These are phyloP conservation scores for Neodiprion virginianus DNA, from an alignment of 1,140 invertebrate genomes.

Conservation along the genomic window DNA sequence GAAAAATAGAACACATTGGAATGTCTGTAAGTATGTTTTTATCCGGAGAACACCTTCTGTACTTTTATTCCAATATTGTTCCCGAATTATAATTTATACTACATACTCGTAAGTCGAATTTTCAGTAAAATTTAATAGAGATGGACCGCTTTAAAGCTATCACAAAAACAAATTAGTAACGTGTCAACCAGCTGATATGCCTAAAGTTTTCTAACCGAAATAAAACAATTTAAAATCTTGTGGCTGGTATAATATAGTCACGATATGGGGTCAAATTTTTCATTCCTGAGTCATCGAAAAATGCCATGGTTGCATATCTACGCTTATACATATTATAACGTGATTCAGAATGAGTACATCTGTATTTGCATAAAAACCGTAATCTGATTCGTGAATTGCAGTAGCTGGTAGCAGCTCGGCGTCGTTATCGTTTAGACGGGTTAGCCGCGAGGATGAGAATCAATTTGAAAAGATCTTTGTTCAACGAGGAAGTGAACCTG, in stretches of 20 bases:
- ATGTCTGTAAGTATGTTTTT: no score
- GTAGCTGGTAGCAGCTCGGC: not conserved
- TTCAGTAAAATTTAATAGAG: not conserved
- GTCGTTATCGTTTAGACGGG: constrained; percentile 2
- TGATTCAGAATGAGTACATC: constrained; percentile 3
- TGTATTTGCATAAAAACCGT: not conserved
- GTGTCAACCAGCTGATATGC: no score
- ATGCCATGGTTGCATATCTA: not conserved
- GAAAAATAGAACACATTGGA: no score
- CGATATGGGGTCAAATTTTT: not conserved
- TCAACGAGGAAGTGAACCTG: constrained; percentile 51
- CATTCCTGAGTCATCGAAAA: not conserved
- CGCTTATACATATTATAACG: not conserved
- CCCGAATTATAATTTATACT: not conserved
- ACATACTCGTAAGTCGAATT: not conserved
- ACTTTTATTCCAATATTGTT: no score
- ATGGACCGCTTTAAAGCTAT: no score
- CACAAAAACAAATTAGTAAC: no score
- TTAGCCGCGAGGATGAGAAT: constrained; percentile 7
- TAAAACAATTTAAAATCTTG: no score
- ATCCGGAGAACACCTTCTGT: no score
- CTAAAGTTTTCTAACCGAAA: no score
- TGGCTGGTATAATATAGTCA: not conserved
- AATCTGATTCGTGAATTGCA: constrained; percentile 4
- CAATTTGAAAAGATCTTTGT: constrained; percentile 58